Evolutionary conservation across 2,888 invertebrate species (phyloP).

Genomic region (Bugulina stolonifera): DNA sequence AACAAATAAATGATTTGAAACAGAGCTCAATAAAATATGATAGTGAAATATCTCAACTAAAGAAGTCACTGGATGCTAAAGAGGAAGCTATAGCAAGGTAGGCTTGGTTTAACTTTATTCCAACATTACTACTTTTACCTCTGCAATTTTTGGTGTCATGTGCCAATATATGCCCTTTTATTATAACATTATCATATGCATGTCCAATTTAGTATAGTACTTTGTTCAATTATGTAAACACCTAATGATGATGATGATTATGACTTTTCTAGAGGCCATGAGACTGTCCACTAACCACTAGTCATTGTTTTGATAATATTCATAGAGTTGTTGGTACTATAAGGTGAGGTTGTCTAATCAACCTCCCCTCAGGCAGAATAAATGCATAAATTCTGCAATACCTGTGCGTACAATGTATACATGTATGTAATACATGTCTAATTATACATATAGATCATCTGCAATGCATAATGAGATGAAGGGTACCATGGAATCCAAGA

Average conservation of each 20-base stretch:
- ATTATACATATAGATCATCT: neutral
- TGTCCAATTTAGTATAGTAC: too few relatives aligned
- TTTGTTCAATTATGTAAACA: too few relatives aligned
- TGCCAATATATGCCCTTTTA: too few relatives aligned
- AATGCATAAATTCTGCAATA: neutral
- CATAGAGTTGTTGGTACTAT: too few relatives aligned
- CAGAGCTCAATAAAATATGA: slow-evolving; percentile 23
- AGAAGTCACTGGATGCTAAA: slow-evolving; percentile 17
- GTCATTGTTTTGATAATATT: too few relatives aligned
- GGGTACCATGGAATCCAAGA: slow-evolving; percentile 8
- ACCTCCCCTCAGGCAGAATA: too few relatives aligned
- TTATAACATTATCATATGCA: too few relatives aligned
- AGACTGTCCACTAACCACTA: too few relatives aligned
- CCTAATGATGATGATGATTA: too few relatives aligned
- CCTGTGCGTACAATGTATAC: neutral
- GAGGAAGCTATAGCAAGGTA: neutral
- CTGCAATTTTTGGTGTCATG: neutral
- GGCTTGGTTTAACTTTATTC: neutral
- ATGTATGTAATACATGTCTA: neutral
- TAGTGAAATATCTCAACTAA: slow-evolving; percentile 13
- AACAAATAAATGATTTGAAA: slow-evolving; percentile 12
- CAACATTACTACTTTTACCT: neutral
- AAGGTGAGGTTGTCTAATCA: too few relatives aligned
- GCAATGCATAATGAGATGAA: slow-evolving; percentile 9
- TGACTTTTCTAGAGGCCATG: too few relatives aligned